Evolutionary conservation across 2,888 invertebrate species (phyloP).

Genomic region (Esperia sulphurella): DNA sequence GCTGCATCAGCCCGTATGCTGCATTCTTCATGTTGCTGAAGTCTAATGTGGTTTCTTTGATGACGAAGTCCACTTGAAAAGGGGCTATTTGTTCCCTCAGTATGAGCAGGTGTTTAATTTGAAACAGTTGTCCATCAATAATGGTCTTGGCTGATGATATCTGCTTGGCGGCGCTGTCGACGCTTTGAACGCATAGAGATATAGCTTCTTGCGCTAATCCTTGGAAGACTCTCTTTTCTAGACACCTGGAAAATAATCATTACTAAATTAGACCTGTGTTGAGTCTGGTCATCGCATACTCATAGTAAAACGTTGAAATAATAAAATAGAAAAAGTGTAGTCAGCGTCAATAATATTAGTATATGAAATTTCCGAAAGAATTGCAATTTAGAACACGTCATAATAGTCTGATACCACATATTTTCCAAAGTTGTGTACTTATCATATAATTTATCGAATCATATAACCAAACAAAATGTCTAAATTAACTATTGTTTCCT

Average conservation of each 20-base stretch:
- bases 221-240: conserved; percentile 97
- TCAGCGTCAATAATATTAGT: no score
- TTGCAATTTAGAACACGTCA: no score
- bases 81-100: conserved; percentile 98
- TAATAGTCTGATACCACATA: no score
- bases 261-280: no score
- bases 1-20: conserved; percentile 86
- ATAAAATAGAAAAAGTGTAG: no score
- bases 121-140: conserved; percentile 98
- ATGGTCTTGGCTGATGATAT: conserved; percentile 87
- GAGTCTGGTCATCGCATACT: no score
- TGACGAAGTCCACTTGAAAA: conserved; percentile 95
- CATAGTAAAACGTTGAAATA: no score
- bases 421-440: no score
- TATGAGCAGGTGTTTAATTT: conserved; percentile 98
- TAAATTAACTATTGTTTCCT: no score
- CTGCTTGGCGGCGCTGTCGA: conserved; percentile 88
- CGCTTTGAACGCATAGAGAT: conserved; percentile 93
- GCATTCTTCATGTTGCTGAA: conserved; percentile 95
- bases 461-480: no score
- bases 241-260: conserved; percentile 79
- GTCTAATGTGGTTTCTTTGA: conserved; percentile 95
- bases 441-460: no score
- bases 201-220: conserved; percentile 98
- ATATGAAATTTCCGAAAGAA: no score